phyloP scores from a whole-genome alignment of 2,888 invertebrate genomes.

The Agrotis clavis region DNA sequence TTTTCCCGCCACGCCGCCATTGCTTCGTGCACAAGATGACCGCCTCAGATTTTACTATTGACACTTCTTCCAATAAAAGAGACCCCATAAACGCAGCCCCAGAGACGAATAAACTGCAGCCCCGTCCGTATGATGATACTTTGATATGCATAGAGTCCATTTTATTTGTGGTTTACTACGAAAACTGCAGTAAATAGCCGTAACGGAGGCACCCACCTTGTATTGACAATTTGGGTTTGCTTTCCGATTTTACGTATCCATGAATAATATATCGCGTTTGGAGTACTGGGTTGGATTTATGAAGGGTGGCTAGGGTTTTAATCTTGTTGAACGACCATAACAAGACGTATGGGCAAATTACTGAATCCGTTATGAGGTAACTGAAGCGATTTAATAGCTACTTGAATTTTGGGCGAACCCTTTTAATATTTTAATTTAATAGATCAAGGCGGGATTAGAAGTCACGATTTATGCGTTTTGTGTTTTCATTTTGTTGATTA shows the following conservation, averaged over 20 bases:
- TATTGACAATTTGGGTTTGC: slow-evolving; percentile 83
- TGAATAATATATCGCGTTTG: slow-evolving; percentile 87
- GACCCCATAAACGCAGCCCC: slow-evolving; percentile 82
- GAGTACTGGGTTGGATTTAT: slow-evolving; percentile 86
- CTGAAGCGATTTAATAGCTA: slow-evolving; percentile 85
- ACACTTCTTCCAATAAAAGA: slow-evolving; percentile 84
- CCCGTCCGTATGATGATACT: slow-evolving; percentile 87
- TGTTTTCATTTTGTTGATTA: slow-evolving; percentile 61
- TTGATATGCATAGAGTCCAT: slow-evolving; percentile 89
- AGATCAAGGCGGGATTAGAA: slow-evolving; percentile 75
- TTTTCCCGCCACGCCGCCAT: background rate
- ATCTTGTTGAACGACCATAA: slow-evolving; percentile 89
- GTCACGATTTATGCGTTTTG: slow-evolving; percentile 71
- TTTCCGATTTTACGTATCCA: slow-evolving; percentile 84
- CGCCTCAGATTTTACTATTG: slow-evolving; percentile 84
- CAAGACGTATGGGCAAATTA: slow-evolving; percentile 90
- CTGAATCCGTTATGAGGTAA: slow-evolving; percentile 87
- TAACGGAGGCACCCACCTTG: slow-evolving; percentile 58
- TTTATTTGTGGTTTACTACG: slow-evolving; percentile 86
- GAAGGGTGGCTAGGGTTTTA: slow-evolving; percentile 89
- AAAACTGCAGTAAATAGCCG: slow-evolving; percentile 78
- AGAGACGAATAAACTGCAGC: slow-evolving; percentile 84
- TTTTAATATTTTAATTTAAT: slow-evolving; percentile 84
- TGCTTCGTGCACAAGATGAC: slow-evolving; percentile 65
- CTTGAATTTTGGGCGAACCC: slow-evolving; percentile 82